Conservation (phyloP, 35 echinoderm and acorn worm species). For the Ophiothrix spiculata region DNA sequence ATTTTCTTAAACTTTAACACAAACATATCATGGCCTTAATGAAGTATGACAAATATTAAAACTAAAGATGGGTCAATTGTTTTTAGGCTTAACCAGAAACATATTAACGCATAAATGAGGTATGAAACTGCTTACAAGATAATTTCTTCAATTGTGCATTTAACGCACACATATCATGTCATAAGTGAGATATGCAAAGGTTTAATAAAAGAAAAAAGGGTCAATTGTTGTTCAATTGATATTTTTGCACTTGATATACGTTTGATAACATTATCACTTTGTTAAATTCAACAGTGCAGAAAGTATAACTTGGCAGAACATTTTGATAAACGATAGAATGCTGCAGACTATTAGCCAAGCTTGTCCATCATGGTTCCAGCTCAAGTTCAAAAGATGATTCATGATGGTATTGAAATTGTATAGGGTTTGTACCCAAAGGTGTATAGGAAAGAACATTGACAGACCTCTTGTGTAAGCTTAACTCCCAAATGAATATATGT, state of each 20-base stretch:
- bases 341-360: neutral
- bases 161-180: too few relatives aligned
- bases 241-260: neutral
- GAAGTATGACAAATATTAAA: too few relatives aligned
- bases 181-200: too few relatives aligned
- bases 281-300: neutral
- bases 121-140: too few relatives aligned
- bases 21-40: too few relatives aligned
- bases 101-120: too few relatives aligned
- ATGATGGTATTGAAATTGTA: neutral
- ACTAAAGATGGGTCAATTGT: too few relatives aligned
- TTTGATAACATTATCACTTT: neutral
- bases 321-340: neutral
- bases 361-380: neutral
- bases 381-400: slow-evolving; percentile 6
- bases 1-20: too few relatives aligned
- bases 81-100: too few relatives aligned
- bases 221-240: too few relatives aligned
- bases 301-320: neutral
- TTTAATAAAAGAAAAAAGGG: too few relatives aligned
- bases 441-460: neutral
- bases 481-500: slow-evolving; percentile 5
- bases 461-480: neutral
- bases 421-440: neutral
- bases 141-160: too few relatives aligned